Evolutionary conservation across 2,888 invertebrate species (phyloP), one percentile per base, ranked within the genome.

Genomic region (Cryptus armator): DNA sequence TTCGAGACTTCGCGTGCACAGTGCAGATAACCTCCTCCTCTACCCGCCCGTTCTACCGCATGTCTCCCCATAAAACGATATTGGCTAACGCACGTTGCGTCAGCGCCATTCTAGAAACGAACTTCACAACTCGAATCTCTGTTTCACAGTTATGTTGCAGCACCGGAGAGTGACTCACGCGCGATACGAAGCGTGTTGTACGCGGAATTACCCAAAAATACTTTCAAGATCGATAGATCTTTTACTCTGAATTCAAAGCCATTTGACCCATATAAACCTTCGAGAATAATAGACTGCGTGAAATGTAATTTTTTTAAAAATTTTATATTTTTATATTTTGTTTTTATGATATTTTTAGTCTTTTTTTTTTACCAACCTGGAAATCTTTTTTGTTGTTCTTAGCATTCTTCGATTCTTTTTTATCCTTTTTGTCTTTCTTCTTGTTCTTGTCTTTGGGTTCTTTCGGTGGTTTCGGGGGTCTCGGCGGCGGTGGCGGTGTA

Each of bases 361-460:
- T 29, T 24, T n/a, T 1, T 70, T 12, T n/a, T 16, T 14, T 44
- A 83, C 91, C 89, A 91, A 95, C 94, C 94, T 95, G 95, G 85
- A 94, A 94, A 86, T 95, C 94, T 87, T 95, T 95, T 88, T 95
- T 95, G 87, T 89, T 89, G 80, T 83, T 86, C 92, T 96, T 96
- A 44, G 91, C 74, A 29, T 89, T 74, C 91, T 96, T 96, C 75
- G 95, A 95, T 88, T 96, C 95, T 80, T 95, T 94, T 70, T 94
- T 94, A 76, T 96, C 95, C 89, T 96, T 95, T 79, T 95, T 94
- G 53, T 94, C 95, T 91, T 93, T 95, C 94, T 93, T 96, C 93
- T 96, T 95, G 91, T 95, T 96, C 94, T 96, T 96, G 87, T 96
- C 95, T 92, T 97, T 96, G 91, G 96, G 96, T 89, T 96, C 96